Percentiles rank a stretch among this genome's conserved stretches.
These are phyloP conservation scores for Zaprionus davidi DNA, from an alignment of 1,140 invertebrate species.

Conservation along the genomic window DNA sequence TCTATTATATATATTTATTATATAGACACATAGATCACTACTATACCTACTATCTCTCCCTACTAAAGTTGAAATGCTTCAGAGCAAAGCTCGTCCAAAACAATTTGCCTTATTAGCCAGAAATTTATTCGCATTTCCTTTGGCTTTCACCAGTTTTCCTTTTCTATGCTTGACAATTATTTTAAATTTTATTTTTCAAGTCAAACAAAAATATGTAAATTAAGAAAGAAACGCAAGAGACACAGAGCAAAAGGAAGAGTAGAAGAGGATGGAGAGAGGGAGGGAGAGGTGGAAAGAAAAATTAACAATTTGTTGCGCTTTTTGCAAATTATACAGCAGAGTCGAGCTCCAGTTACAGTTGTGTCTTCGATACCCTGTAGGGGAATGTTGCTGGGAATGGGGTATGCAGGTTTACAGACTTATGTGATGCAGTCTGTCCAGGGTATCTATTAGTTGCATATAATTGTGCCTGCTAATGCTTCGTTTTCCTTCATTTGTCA, in stretches of 20 bases:
- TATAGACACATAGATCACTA: too few relatives aligned
- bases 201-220: constrained; percentile 71
- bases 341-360: constrained; percentile 41
- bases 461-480: neutral
- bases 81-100: constrained; percentile 30
- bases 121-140: constrained; percentile 60
- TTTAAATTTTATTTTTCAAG: constrained; percentile 50
- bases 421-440: neutral
- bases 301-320: constrained; percentile 81
- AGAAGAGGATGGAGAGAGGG: neutral
- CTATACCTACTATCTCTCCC: too few relatives aligned
- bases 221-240: constrained; percentile 43
- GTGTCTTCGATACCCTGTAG: constrained; percentile 27
- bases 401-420: neutral
- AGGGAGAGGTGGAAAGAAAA: constrained; percentile 52
- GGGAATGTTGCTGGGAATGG: neutral
- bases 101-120: constrained; percentile 59
- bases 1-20: too few relatives aligned
- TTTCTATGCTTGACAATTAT: constrained; percentile 59
- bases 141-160: constrained; percentile 26
- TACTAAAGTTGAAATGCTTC: neutral
- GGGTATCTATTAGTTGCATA: neutral
- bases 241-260: constrained; percentile 3
- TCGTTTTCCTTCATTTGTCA: constrained; percentile 68
- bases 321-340: constrained; percentile 72